These are phyloP conservation scores for Clarias macrocephalus DNA, from an alignment of 2,113 vertebrate species.

Conservation along the genomic window DNA sequence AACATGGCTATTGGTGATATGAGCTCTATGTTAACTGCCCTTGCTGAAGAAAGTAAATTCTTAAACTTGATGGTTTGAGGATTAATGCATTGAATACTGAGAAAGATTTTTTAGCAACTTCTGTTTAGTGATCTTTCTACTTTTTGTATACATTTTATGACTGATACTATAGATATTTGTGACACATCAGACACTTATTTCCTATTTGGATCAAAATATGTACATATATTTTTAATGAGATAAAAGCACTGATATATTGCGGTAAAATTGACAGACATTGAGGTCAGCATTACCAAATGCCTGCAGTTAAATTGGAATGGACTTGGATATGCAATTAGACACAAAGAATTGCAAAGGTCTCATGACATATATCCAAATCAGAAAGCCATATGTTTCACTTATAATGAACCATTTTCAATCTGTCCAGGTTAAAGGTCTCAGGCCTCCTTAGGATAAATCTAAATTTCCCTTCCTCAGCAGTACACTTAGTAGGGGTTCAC, in stretches of 20 bases:
- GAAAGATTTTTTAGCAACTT: constrained; percentile 10
- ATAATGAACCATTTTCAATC: constrained; percentile 53
- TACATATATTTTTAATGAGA: constrained; percentile 41
- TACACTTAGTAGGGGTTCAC: constrained; percentile 67
- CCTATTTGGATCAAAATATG: constrained; percentile 21
- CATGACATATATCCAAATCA: constrained; percentile 56
- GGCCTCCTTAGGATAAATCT: constrained; percentile 62
- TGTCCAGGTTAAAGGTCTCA: constrained; percentile 60
- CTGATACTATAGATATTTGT: constrained; percentile 33
- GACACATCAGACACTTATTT: constrained; percentile 35
- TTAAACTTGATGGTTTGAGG: constrained; percentile 93
- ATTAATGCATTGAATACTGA: constrained; percentile 25
- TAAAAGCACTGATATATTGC: constrained; percentile 70
- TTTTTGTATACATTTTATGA: constrained; percentile 31
- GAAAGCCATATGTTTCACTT: constrained; percentile 70
- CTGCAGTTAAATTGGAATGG: constrained; percentile 18
- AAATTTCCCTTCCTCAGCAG: constrained; percentile 56
- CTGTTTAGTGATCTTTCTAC: constrained; percentile 21
- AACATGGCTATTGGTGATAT: constrained; percentile 99
- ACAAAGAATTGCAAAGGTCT: constrained; percentile 54
- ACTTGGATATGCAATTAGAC: constrained; percentile 44
- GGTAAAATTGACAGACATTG: constrained; percentile 52
- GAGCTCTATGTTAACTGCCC: constrained; percentile 96
- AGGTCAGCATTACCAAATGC: constrained; percentile 16
- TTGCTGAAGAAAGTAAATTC: constrained; percentile 97